Evolutionary conservation across 1,140 invertebrate species (phyloP), one percentile per base, ranked within the genome.

Genomic region (Lordiphosa collinella): DNA sequence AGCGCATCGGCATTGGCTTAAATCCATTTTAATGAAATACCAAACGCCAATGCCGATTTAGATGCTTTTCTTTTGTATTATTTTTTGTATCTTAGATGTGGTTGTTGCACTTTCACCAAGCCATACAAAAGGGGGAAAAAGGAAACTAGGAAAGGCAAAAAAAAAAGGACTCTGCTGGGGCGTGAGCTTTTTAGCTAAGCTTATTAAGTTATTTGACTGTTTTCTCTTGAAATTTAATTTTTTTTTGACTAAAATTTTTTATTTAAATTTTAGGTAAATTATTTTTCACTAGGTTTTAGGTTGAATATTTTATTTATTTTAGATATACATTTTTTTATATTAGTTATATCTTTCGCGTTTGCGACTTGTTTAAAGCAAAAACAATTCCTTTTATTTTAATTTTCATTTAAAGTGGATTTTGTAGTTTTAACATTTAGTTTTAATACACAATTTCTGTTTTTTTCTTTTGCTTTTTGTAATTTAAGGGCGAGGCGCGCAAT

Each of bases 1-100:
- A 82, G 72, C 62, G 48, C 66, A 51, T 62, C 52, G 76, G 58
- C 78, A 76, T 84, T 76, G 62, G 55, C 76, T 69, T 66, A 82
- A 82, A 82, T 76, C 76, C 76, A 82, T 82, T 82, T 82, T 82
- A 82, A 82, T 82, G 78, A 84, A 48, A 58, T 50, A 31, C 34
- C 34, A 13, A n/a, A 12, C 34, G 51, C 7, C 25, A 13, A 38
- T 38, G 25, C 35, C 31, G 25, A 29, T 29, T 29, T 29, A 29
- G 25, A 29, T 29, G 18, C 18, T 22, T 5, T 22, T 22, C 18
- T 3, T 14, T 47, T 10, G 8, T 14, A 13, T 38, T 60, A 18
- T 10, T 44, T 37, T 43, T 22, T 48, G 8, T 63, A 9, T 41
- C 6, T 14, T 13, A 31, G 12, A 18, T 47, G 35, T 50, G 47